Evolutionary conservation across 2,888 invertebrate genomes (phyloP).

Genomic region (Caradrina kadenii): DNA sequence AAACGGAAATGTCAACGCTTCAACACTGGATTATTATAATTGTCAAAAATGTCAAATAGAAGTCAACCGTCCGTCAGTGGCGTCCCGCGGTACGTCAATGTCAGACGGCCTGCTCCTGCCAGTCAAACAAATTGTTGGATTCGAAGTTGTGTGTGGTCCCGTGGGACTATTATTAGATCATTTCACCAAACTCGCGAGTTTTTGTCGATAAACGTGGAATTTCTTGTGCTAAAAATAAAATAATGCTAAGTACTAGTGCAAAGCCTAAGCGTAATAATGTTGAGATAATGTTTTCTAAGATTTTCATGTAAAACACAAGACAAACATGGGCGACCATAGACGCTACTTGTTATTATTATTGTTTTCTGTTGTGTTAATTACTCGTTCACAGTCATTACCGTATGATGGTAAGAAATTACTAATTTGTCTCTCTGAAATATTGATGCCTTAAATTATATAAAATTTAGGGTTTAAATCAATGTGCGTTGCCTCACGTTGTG

Average conservation of each 20-base stretch:
- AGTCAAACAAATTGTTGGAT: not conserved
- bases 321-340: conserved; percentile 57
- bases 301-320: conserved; percentile 30
- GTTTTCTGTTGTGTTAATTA: conserved; percentile 65
- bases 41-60: too few species aligned
- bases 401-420: conserved; percentile 78
- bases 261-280: conserved; percentile 11
- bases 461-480: not conserved
- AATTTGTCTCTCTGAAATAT: not conserved
- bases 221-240: conserved; percentile 49
- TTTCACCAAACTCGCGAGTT: conserved; percentile 13
- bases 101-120: too few species aligned
- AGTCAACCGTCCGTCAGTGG: conserved; percentile 2
- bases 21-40: too few species aligned
- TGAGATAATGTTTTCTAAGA: conserved; percentile 16
- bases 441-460: not conserved
- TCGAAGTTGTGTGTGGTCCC: conserved; percentile 1
- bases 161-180: conserved; percentile 16
- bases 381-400: conserved; percentile 68
- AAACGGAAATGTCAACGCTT: too few species aligned
- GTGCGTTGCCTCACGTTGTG: conserved; percentile 13
- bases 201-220: conserved; percentile 25
- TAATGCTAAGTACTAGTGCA: conserved; percentile 27
- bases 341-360: conserved; percentile 64
- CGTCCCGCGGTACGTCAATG: too few species aligned